Conservation (phyloP, 2,113 vertebrate species). For the Proteles cristata region DNA sequence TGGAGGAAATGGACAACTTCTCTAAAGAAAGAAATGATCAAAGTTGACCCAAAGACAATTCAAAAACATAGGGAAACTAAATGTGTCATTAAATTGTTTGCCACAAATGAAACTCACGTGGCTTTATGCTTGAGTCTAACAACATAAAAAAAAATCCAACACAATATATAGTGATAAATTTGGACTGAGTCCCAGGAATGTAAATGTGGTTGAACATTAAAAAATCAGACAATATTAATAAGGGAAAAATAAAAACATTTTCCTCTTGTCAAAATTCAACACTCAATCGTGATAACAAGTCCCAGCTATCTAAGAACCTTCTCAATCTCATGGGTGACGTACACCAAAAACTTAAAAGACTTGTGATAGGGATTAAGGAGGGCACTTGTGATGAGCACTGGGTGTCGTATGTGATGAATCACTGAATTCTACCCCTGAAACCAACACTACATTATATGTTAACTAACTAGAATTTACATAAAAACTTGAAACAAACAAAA, state of each 20-base stretch:
- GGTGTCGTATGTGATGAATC: background rate
- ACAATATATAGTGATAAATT: background rate
- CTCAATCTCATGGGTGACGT: background rate
- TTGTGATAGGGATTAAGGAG: background rate
- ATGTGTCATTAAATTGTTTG: background rate
- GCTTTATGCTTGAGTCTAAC: background rate
- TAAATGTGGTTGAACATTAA: background rate
- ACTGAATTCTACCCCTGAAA: background rate
- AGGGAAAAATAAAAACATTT: background rate
- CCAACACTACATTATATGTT: background rate
- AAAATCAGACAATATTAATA: background rate
- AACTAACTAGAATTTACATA: background rate
- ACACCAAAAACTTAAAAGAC: background rate
- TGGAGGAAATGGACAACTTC: background rate
- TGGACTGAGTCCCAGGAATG: background rate
- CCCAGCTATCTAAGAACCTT: background rate
- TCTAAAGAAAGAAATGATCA: background rate
- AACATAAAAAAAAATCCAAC: background rate
- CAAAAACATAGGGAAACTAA: background rate
- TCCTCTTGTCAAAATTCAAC: background rate
- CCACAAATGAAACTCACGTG: background rate
- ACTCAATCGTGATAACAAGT: background rate
- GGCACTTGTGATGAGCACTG: background rate
- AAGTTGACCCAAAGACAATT: background rate
- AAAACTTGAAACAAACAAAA: background rate